Conservation (phyloP, 2,888 invertebrate genomes). For the Agapostemon virescens region DNA sequence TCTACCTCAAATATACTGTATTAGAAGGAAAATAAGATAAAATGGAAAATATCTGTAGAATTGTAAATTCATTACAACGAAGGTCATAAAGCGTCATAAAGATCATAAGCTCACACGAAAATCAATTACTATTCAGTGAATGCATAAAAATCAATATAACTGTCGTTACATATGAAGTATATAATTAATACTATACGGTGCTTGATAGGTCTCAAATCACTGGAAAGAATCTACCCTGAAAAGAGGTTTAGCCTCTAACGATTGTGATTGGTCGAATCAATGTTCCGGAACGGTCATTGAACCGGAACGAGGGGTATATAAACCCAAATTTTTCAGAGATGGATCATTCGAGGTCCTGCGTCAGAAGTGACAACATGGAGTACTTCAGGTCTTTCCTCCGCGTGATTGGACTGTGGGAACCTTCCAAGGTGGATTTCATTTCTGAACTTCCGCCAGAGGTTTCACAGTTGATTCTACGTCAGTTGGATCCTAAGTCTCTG, state of each 20-base stretch:
- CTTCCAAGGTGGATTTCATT: conserved; percentile 41
- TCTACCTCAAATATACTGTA: no score
- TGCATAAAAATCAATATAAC: no score
- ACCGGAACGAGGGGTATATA: conserved; percentile 15
- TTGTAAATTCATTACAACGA: no score
- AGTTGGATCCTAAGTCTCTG: conserved; percentile 36
- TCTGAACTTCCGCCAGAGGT: conserved; percentile 34
- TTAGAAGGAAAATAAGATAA: no score
- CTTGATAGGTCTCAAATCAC: no score
- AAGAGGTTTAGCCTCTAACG: background rate
- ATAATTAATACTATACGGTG: no score
- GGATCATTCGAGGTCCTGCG: background rate
- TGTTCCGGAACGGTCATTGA: conserved; percentile 17
- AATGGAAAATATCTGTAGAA: no score
- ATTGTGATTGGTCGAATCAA: conserved; percentile 28
- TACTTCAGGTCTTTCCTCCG: no score
- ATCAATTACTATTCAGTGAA: no score
- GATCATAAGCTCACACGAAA: no score
- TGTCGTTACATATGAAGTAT: no score
- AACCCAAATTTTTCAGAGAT: background rate
- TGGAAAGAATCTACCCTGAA: background rate
- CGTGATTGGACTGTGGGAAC: conserved; percentile 32
- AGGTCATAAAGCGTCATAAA: no score
- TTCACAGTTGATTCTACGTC: conserved; percentile 35
- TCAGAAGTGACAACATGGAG: conserved; percentile 21